phyloP scores from a whole-genome alignment of 2,113 vertebrate species.

The Dipodomys ordii region DNA sequence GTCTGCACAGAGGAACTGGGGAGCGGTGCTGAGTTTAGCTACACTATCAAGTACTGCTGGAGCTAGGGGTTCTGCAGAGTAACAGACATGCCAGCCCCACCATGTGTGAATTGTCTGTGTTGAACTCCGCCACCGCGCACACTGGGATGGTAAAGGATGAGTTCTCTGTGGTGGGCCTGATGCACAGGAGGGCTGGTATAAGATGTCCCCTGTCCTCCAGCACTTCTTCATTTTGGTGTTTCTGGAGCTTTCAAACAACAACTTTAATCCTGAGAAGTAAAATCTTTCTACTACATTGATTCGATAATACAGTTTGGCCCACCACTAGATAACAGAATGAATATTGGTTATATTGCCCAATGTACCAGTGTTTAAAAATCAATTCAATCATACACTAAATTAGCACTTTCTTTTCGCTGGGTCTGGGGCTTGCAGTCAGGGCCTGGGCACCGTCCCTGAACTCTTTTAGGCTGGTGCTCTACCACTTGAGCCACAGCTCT shows the following conservation, averaged over 20 bases:
- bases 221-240: background rate
- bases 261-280: conserved; percentile 1
- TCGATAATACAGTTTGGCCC: background rate
- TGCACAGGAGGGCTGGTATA: background rate
- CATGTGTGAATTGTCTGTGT: background rate
- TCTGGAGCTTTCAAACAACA: background rate
- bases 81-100: conserved; percentile 23
- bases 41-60: background rate
- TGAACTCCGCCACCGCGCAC: background rate
- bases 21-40: conserved; percentile 49
- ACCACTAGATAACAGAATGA: background rate
- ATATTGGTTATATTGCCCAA: background rate
- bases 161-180: background rate
- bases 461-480: too few species aligned
- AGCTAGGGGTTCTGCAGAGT: conserved; percentile 41
- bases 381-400: background rate
- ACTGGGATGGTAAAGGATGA: background rate
- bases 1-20: conserved; percentile 35
- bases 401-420: too few species aligned
- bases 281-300: background rate
- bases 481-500: too few species aligned
- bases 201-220: background rate
- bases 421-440: too few species aligned
- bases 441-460: too few species aligned
- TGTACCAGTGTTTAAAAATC: conserved; percentile 3